Conservation (phyloP, 1,140 invertebrate genomes). For the Diachasma alloeum region DNA sequence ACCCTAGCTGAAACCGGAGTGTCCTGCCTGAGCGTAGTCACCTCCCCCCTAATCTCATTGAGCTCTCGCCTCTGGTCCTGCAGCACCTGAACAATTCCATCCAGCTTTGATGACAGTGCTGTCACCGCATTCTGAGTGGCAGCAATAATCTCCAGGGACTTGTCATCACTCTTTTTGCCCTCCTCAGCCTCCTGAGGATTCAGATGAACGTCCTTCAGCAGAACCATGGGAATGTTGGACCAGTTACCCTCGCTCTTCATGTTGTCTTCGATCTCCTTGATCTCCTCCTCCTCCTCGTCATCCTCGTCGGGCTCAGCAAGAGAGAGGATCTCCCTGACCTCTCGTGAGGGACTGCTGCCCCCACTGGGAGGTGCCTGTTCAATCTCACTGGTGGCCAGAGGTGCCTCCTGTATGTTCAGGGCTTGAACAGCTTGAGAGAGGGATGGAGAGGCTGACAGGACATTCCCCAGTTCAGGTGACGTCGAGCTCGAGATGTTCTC, state of each 20-base stretch:
- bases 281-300: slow-evolving; percentile 41
- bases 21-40: slow-evolving; percentile 55
- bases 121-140: slow-evolving; percentile 40
- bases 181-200: slow-evolving; percentile 40
- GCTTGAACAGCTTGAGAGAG: slow-evolving; percentile 51
- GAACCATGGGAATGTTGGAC: slow-evolving; percentile 62
- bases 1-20: slow-evolving; percentile 49
- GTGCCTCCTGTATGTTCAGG: slow-evolving; percentile 46
- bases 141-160: slow-evolving; percentile 39
- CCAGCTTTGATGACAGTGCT: slow-evolving; percentile 50
- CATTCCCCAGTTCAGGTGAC: slow-evolving; percentile 53
- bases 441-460: slow-evolving; percentile 52
- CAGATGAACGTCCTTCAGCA: slow-evolving; percentile 33
- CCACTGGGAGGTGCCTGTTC: slow-evolving; percentile 69
- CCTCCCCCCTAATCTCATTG: slow-evolving; percentile 53
- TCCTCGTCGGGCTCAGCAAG: slow-evolving; percentile 65
- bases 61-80: slow-evolving; percentile 54
- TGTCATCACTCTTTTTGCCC: slow-evolving; percentile 29
- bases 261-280: slow-evolving; percentile 35
- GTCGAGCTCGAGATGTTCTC: slow-evolving; percentile 51
- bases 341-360: slow-evolving; percentile 84
- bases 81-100: slow-evolving; percentile 47
- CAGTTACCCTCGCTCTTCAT: slow-evolving; percentile 50
- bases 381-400: slow-evolving; percentile 50
- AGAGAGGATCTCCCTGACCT: slow-evolving; percentile 82